These are phyloP conservation scores for Phalacrocorax brasilianus DNA, from an alignment of 2,113 vertebrate species.

Conservation along the genomic window DNA sequence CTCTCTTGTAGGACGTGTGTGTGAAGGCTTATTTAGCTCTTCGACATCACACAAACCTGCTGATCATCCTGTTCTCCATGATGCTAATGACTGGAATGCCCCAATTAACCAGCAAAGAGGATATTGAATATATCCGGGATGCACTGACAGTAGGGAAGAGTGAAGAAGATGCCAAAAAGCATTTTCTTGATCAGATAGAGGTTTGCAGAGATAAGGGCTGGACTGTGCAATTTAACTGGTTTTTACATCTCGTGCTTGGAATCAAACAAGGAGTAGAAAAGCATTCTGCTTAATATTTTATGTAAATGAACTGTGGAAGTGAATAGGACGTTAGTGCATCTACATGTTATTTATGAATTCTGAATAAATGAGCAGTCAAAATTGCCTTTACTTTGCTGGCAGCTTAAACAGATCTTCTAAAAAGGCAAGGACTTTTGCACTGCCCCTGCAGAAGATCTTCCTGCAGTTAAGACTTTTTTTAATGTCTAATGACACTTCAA, in stretches of 20 bases:
- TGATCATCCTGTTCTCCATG: slow-evolving; percentile 99
- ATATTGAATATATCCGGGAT: slow-evolving; percentile 96
- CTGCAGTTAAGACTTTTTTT: background rate
- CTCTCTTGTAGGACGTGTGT: slow-evolving; percentile 82
- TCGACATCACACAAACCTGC: slow-evolving; percentile 94
- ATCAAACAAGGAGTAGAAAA: slow-evolving; percentile 98
- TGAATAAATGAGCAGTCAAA: slow-evolving; percentile 8
- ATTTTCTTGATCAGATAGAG: slow-evolving; percentile 97
- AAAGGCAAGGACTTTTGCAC: background rate
- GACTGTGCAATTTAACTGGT: slow-evolving; percentile 99
- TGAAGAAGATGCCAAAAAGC: slow-evolving; percentile 91
- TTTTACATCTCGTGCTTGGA: slow-evolving; percentile 94
- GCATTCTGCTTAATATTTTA: slow-evolving; percentile 80
- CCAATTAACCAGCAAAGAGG: slow-evolving; percentile 95
- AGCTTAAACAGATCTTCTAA: slow-evolving; percentile 20
- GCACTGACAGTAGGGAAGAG: slow-evolving; percentile 90
- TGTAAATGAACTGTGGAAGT: background rate
- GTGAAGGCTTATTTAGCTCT: slow-evolving; percentile 94
- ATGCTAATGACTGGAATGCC: slow-evolving; percentile 99
- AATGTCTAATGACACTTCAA: background rate
- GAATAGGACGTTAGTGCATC: background rate
- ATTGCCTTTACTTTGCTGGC: slow-evolving; percentile 26
- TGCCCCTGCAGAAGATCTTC: background rate
- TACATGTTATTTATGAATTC: slow-evolving; percentile 41
- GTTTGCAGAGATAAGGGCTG: slow-evolving; percentile 98